Evolutionary conservation across 2,888 invertebrate species (phyloP), one percentile per base, ranked within the genome.

Genomic region (Lasius platythorax): DNA sequence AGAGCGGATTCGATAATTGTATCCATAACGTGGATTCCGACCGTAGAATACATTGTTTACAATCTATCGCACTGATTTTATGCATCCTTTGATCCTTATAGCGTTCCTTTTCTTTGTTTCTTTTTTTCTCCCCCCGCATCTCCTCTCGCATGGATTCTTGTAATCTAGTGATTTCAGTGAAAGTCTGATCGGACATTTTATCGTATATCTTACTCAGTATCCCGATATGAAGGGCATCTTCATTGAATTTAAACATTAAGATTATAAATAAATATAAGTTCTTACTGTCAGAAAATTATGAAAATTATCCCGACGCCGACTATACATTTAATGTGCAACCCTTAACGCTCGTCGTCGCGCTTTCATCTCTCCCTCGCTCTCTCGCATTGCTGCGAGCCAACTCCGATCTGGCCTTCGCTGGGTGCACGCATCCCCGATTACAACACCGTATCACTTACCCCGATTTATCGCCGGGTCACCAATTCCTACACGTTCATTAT

Each of bases 401-500:
- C 33, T 46, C 23, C 72, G 33, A 61, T 46, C 61, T 72, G 72
- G 33, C 79, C 79, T 79, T 79, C 46, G 72, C 78, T 53, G 30
- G 33, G 37, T 40, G 23, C 58, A 33, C 58, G 68, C 68, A 79
- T 79, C 70, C 79, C 46, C 70, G 46, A 79, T 70, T 79, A 79
- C 72, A 46, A 61, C 46, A 12, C 43, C 43, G 43, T 68, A 68
- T 66, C 53, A 33, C 63, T 64, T 28, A 8, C n/a, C 11, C 12
- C 28, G 61, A 1, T 79, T 79, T 79, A 79, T 72, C 61, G 28
- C 33, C 46, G 46, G 58, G 72, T 79, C 72, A 50, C 70, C 33
- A 70, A 79, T 79, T 79, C 43, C 79, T 70, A 46, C 23, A 15
- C 23, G 46, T 43, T 70, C 33, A 23, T 79, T 72, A 78, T 67